phyloP scores from a whole-genome alignment of 2,888 invertebrate genomes.

The Dioctria linearis region DNA sequence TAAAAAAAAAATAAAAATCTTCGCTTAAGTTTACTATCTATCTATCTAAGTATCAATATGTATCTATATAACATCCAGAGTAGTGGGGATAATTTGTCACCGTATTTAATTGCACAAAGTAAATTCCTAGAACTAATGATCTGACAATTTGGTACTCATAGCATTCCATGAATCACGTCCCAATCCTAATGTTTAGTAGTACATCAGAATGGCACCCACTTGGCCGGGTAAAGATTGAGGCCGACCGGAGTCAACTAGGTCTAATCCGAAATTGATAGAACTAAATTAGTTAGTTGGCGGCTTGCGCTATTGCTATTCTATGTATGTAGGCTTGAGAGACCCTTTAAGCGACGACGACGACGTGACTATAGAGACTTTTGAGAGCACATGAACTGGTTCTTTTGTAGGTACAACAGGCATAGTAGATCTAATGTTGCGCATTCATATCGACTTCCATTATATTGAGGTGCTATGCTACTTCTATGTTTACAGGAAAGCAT shows the following conservation, averaged over 20 bases:
- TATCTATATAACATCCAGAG: background rate
- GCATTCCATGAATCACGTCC: slow-evolving; percentile 42
- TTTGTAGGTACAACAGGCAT: background rate
- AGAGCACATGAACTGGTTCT: background rate
- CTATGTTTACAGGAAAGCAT: background rate
- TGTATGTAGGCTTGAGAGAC: background rate
- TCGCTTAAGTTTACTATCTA: too few relatives aligned
- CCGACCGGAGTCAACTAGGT: slow-evolving; percentile 45
- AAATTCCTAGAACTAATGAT: slow-evolving; percentile 49
- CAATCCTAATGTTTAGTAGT: background rate
- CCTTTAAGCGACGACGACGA: background rate
- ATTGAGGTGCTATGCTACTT: background rate
- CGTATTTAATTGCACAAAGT: slow-evolving; percentile 47
- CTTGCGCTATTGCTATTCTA: background rate
- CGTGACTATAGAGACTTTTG: background rate
- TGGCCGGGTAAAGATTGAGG: slow-evolving; percentile 28
- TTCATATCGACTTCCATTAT: background rate
- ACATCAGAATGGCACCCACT: background rate
- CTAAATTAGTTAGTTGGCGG: slow-evolving; percentile 43
- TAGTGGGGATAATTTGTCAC: slow-evolving; percentile 48
- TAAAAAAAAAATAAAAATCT: too few relatives aligned
- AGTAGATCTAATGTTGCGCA: background rate
- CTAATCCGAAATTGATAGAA: slow-evolving; percentile 51
- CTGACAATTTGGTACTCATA: slow-evolving; percentile 45
- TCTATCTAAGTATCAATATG: background rate